Conservation (phyloP, 1,140 invertebrate species). For the Drosophila rufa region DNA sequence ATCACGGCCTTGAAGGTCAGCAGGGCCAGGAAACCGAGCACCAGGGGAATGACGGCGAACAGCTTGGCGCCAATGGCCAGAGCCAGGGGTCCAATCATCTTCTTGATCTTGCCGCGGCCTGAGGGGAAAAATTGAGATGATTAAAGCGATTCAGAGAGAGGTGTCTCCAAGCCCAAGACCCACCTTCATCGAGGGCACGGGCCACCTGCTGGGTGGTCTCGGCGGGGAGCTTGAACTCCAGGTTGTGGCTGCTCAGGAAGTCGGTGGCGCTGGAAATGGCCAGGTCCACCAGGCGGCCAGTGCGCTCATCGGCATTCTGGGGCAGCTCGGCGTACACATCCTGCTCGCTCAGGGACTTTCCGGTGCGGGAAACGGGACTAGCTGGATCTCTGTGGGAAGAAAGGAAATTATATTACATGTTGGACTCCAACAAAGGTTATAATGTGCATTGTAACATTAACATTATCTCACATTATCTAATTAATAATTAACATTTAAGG, state of each 20-base stretch:
- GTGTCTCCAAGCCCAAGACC: neutral
- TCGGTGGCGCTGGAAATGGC: conserved; percentile 86
- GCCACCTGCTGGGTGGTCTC: conserved; percentile 86
- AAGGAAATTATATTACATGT: neutral
- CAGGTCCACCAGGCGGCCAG: conserved; percentile 86
- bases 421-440: too few species aligned
- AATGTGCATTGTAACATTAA: too few species aligned
- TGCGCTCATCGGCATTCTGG: conserved; percentile 85
- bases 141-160: neutral
- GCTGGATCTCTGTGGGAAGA: conserved; percentile 75
- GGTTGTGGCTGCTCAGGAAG: conserved; percentile 87
- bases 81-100: conserved; percentile 88
- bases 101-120: conserved; percentile 91
- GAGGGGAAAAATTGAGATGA: neutral
- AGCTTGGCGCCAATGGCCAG: conserved; percentile 89
- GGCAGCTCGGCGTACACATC: conserved; percentile 87
- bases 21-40: conserved; percentile 89
- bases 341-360: conserved; percentile 86
- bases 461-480: neutral
- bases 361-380: conserved; percentile 83
- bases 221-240: conserved; percentile 87
- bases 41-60: conserved; percentile 88
- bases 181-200: conserved; percentile 88
- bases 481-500: neutral
- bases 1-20: conserved; percentile 91